Evolutionary conservation across 2,888 invertebrate species (phyloP).

Genomic region (Andrena fulva): DNA sequence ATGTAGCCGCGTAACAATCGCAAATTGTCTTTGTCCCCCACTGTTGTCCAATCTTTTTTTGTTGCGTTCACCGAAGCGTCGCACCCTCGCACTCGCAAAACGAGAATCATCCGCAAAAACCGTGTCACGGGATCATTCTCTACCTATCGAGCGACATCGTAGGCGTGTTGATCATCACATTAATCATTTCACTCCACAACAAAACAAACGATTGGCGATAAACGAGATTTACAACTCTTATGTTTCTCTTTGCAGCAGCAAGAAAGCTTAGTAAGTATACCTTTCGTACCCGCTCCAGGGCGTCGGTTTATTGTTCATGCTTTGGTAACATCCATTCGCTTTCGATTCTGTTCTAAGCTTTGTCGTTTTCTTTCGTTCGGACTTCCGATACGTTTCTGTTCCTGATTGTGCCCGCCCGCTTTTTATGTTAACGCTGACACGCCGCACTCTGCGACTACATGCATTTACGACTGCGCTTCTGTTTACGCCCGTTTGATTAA

Average conservation of each 20-base stretch:
- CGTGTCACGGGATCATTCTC: conserved; percentile 15
- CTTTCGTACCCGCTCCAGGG: conserved; percentile 72
- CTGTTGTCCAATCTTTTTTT: conserved; percentile 32
- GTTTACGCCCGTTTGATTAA: conserved; percentile 20
- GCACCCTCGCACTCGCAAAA: conserved; percentile 18
- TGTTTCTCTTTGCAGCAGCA: conserved; percentile 87
- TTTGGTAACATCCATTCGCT: conserved; percentile 67
- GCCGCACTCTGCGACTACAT: background rate
- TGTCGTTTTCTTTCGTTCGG: background rate
- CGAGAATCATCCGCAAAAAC: conserved; percentile 27
- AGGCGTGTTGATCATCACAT: conserved; percentile 32
- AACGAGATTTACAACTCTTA: conserved; percentile 68
- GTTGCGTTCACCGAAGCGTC: conserved; percentile 33
- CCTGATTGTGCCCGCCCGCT: background rate
- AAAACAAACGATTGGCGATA: conserved; percentile 13
- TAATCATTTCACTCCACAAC: conserved; percentile 5
- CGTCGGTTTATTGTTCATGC: conserved; percentile 53
- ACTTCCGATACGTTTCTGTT: background rate
- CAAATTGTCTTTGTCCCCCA: conserved; percentile 34
- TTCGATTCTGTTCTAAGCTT: conserved; percentile 34
- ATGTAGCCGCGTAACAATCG: conserved; percentile 69
- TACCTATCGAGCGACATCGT: conserved; percentile 43
- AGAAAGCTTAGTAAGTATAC: conserved; percentile 89
- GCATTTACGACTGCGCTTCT: conserved; percentile 5
- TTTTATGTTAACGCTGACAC: background rate